Evolutionary conservation across 2,797 vertebrate genomes (phyloP).

Genomic region (Heteromormyrus szaboi): DNA sequence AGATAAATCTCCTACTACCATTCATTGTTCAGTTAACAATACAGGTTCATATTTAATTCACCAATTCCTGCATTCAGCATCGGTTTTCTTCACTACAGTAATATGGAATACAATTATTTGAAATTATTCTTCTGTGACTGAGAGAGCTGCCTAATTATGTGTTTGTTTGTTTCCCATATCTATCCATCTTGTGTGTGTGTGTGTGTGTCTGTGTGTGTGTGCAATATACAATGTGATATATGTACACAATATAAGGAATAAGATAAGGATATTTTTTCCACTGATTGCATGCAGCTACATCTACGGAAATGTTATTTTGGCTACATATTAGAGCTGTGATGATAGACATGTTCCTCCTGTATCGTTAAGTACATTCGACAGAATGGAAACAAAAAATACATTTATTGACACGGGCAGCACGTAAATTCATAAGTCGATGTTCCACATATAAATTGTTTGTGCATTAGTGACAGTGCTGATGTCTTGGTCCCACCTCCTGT

Average conservation of each 20-base stretch:
- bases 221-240: background rate
- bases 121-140: background rate
- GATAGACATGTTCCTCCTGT: background rate
- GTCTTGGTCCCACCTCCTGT: background rate
- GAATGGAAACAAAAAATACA: background rate
- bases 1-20: conserved; percentile 43
- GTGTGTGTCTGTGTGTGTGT: background rate
- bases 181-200: background rate
- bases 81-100: conserved; percentile 60
- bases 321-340: background rate
- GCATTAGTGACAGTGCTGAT: background rate
- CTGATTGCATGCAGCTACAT: background rate
- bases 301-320: background rate
- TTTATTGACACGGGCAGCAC: background rate
- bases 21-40: conserved; percentile 39
- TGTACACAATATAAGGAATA: background rate
- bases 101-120: conserved; percentile 66
- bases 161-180: background rate
- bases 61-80: conserved; percentile 56
- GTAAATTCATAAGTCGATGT: background rate
- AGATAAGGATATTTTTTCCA: background rate
- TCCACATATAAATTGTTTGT: background rate
- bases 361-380: background rate
- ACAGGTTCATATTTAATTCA: conserved; percentile 56
- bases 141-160: background rate